Conservation (phyloP, 1,140 invertebrate genomes). For the Pteromalus puparum region DNA sequence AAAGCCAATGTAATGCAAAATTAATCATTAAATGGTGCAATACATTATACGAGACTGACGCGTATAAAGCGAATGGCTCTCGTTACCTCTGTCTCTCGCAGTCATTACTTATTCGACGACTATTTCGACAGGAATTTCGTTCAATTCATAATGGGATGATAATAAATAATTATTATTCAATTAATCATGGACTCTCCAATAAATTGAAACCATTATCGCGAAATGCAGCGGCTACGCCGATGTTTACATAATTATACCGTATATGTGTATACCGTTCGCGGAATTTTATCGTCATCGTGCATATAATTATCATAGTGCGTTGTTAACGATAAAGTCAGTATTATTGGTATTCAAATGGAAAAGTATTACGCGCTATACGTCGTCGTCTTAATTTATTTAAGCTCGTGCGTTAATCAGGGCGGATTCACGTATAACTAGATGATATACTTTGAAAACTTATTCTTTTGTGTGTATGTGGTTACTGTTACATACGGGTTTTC, state of each 20-base stretch:
- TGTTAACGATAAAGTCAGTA: conserved; percentile 40
- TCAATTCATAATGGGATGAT: conserved; percentile 29
- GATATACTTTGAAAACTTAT: conserved; percentile 40
- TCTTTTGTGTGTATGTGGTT: conserved; percentile 60
- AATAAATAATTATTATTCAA: conserved; percentile 43
- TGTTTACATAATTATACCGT: conserved; percentile 29
- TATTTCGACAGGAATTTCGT: conserved; percentile 30
- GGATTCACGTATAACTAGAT: conserved; percentile 57
- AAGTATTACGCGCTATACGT: conserved; percentile 54
- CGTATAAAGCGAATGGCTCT: neutral
- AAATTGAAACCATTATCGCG: conserved; percentile 62
- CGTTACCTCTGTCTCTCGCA: neutral
- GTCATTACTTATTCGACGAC: conserved; percentile 14
- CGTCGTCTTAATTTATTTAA: conserved; percentile 57
- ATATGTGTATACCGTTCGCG: conserved; percentile 52
- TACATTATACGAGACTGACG: neutral
- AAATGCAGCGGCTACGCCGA: conserved; percentile 40
- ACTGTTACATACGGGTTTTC: conserved; percentile 51
- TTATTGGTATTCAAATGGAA: conserved; percentile 77
- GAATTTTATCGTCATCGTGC: conserved; percentile 3
- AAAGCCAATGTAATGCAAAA: neutral
- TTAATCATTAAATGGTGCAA: neutral
- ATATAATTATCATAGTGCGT: neutral
- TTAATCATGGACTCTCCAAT: conserved; percentile 72
- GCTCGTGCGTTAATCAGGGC: conserved; percentile 40